Conservation (phyloP, 2,888 invertebrate species). For the Anodontia alba region DNA sequence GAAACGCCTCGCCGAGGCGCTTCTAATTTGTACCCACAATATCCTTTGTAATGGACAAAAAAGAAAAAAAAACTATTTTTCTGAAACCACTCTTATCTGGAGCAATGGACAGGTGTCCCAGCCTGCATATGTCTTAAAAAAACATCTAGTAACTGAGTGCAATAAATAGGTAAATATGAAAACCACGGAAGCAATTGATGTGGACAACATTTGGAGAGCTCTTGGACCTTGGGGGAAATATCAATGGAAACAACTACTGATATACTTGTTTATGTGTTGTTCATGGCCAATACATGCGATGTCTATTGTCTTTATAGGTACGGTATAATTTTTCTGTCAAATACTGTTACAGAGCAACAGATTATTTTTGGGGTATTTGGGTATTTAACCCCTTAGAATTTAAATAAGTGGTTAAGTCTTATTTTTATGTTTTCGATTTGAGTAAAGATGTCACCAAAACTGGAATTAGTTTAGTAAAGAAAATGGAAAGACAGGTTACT, state of each 20-base stretch:
- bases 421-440: neutral
- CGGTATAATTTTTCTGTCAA: neutral
- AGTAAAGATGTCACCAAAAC: neutral
- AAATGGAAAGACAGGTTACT: too few relatives aligned
- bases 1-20: too few relatives aligned
- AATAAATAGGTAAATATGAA: neutral
- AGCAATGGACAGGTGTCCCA: too few relatives aligned
- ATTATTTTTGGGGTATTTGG: neutral
- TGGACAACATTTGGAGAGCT: slow-evolving; percentile 26
- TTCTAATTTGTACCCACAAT: too few relatives aligned
- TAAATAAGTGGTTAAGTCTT: neutral
- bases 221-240: slow-evolving; percentile 23
- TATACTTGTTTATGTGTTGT: neutral
- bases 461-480: too few relatives aligned
- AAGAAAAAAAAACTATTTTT: too few relatives aligned
- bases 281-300: slow-evolving; percentile 24
- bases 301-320: slow-evolving; percentile 30
- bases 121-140: too few relatives aligned
- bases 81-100: too few relatives aligned
- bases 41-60: too few relatives aligned
- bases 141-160: too few relatives aligned
- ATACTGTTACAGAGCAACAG: neutral
- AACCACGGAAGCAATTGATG: neutral
- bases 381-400: too few relatives aligned
- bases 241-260: slow-evolving; percentile 21